These are phyloP conservation scores for Dasyurus viverrinus DNA, from an alignment of 2,113 vertebrate species.

Conservation along the genomic window DNA sequence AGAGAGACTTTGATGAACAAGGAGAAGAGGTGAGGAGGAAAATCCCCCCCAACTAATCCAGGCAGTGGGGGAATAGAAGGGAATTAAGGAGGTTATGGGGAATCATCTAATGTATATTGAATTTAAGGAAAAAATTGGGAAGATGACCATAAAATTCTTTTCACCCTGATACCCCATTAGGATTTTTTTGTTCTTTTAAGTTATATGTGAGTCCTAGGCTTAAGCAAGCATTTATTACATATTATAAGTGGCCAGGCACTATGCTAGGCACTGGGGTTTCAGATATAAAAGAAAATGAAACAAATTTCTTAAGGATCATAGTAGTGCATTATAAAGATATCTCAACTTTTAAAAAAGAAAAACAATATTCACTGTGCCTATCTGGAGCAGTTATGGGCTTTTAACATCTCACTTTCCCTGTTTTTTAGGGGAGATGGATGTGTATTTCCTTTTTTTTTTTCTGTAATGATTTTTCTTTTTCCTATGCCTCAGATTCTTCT, in stretches of 20 bases:
- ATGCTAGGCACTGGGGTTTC: background rate
- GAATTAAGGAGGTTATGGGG: conserved; percentile 40
- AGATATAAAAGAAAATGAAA: background rate
- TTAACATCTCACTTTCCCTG: background rate
- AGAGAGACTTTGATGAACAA: conserved; percentile 65
- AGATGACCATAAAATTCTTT: conserved; percentile 12
- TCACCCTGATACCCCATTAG: conserved; percentile 44
- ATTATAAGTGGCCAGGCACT: background rate
- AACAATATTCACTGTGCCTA: conserved; percentile 66
- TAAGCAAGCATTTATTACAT: background rate
- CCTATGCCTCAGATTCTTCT: background rate
- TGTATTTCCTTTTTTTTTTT: background rate
- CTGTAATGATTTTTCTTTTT: background rate
- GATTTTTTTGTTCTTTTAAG: conserved; percentile 67
- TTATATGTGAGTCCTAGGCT: conserved; percentile 20
- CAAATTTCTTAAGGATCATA: background rate
- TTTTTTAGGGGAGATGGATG: background rate
- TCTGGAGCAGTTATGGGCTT: conserved; percentile 41
- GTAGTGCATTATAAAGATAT: conserved; percentile 59
- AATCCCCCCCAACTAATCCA: background rate
- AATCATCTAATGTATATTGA: background rate
- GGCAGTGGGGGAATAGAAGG: conserved; percentile 24
- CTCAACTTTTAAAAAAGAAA: conserved; percentile 61
- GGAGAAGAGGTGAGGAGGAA: conserved; percentile 67
- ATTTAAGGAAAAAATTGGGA: background rate